These are phyloP conservation scores for Indicator maculatus DNA, from an alignment of 2,113 vertebrate genomes.

Conservation along the genomic window DNA sequence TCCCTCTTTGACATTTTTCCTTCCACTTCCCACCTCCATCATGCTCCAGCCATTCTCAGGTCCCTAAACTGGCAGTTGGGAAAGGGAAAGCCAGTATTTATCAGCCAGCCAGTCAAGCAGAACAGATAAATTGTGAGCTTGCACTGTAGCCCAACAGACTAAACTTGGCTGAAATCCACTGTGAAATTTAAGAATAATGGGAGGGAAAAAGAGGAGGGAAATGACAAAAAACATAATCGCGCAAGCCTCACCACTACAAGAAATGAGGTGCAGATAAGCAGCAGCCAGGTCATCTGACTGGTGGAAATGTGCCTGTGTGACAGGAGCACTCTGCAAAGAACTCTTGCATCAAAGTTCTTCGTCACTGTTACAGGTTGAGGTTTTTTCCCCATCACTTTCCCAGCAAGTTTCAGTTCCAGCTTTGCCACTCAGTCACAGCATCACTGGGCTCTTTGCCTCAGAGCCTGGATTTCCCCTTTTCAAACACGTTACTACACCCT, in stretches of 20 bases:
- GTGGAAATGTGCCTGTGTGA: neutral
- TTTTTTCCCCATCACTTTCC: neutral
- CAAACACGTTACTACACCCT: neutral
- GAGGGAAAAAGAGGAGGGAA: neutral
- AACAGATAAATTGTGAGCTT: neutral
- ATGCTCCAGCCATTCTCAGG: neutral
- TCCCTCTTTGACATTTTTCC: neutral
- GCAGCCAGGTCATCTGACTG: neutral
- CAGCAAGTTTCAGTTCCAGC: constrained; percentile 17
- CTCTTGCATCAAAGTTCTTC: neutral
- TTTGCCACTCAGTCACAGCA: neutral
- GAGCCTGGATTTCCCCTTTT: constrained; percentile 1
- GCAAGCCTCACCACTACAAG: neutral
- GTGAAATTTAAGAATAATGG: neutral
- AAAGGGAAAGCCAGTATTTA: neutral
- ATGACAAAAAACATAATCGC: neutral
- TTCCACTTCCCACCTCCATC: neutral
- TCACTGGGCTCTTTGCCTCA: neutral
- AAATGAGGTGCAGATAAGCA: neutral
- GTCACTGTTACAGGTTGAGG: neutral
- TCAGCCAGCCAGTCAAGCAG: neutral
- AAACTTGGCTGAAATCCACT: neutral
- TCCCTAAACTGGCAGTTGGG: neutral
- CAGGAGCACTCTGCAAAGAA: neutral
- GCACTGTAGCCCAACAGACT: neutral